Base-by-base conservation (phyloP, 2,797 vertebrate species). In the Darevskia nairensis region DNA sequence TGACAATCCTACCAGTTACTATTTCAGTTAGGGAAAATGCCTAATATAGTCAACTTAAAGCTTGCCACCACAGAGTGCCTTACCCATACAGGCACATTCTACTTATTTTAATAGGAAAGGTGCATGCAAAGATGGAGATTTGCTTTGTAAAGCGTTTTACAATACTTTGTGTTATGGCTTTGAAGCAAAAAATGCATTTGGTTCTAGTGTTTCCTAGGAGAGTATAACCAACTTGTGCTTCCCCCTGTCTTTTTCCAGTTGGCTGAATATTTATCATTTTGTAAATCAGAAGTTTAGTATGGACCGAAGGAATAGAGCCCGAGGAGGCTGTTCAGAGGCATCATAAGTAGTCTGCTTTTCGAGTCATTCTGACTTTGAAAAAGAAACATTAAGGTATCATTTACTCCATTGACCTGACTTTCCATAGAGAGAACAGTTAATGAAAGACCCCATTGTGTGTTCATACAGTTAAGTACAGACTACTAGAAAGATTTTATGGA, bases 361-460 rank as follows among this genome's bases (percentile, higher is more conserved):
- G 92, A 95, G 94, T 92, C 93, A 86, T 93, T 89, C 88, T 1
- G 13, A 90, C 93, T 95, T 96, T 97, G 95, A 96, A 97, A 96
- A 92, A 87, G 95, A 55, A 96, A 95, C 95, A 94, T 95, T 96
- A 96, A 96, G 94, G 90, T 97, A 95, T 97, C 96, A 95, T 96
- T 97, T 96, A 96, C 96, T 96, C 66, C 0, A 86, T 91, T 89
- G 93, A 91, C 90, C 90, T 90, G 92, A 93, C 95, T 96, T 96
- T 93, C 91, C 93, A 93, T 81, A 89, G 89, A 95, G 89, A 86
- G 0, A 90, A 74, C 88, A 89, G 89, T 90, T 95, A 94, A 96
- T 96, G 96, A 97, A 97, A 97, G 96, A 88, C 92, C 32, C 92
- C 95, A 96, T 97, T 97, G 96, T 97, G 88, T 86, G 84, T 83